These are phyloP conservation scores for Ciconia boyciana DNA, from an alignment of 2,113 vertebrate genomes.

Conservation along the genomic window DNA sequence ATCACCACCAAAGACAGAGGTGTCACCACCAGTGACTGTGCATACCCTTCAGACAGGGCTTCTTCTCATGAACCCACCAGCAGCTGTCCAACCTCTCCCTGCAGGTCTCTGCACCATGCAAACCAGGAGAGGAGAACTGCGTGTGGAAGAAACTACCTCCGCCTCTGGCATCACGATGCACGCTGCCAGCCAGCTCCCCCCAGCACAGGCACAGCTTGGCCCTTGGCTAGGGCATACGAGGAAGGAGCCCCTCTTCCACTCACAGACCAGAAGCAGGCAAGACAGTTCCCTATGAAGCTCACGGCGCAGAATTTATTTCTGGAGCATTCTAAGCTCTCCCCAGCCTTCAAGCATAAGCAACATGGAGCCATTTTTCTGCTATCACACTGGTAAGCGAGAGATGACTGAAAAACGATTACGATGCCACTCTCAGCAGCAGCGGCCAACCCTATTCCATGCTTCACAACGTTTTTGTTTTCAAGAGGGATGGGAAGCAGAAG, in stretches of 20 bases:
- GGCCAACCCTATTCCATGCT: accelerated
- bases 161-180: accelerated
- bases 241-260: neutral
- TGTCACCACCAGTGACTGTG: accelerated
- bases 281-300: neutral
- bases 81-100: neutral
- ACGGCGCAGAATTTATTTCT: neutral
- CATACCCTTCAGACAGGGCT: accelerated
- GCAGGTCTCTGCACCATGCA: neutral
- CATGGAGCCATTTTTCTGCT: neutral
- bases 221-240: accelerated
- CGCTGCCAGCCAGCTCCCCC: neutral
- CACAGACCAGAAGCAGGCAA: neutral
- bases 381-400: accelerated
- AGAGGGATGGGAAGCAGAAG: neutral
- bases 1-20: neutral
- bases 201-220: accelerated
- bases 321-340: neutral
- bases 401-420: neutral
- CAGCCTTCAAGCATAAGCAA: neutral
- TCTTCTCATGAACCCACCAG: too few relatives aligned
- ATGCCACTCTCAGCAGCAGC: neutral
- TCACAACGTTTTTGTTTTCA: neutral
- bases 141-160: accelerated
- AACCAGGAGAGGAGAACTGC: neutral